A percentile compares a stretch with the other conserved stretches of the same genome.
phyloP scores from a whole-genome alignment of 2,888 invertebrate species.

The Hirtodrosophila duncani region DNA sequence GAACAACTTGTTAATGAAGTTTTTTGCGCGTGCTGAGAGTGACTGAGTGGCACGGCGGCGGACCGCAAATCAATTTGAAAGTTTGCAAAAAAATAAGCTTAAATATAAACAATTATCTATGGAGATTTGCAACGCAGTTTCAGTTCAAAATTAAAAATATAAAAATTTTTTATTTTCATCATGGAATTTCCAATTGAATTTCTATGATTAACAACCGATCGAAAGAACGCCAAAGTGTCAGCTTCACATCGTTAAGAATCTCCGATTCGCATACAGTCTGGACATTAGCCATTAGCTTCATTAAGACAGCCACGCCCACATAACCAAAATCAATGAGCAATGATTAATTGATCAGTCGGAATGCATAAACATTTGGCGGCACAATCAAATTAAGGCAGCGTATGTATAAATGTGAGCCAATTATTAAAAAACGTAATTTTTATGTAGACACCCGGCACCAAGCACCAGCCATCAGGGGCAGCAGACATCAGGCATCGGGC shows the following conservation, averaged over 20 bases:
- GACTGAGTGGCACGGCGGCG: no score
- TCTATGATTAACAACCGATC: not conserved
- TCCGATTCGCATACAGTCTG: not conserved
- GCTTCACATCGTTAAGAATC: no score
- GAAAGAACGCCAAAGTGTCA: not conserved
- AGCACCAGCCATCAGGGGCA: conserved; percentile 18
- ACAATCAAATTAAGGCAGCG: conserved; percentile 65
- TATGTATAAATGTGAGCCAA: conserved; percentile 69
- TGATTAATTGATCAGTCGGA: conserved; percentile 57
- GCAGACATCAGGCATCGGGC: not conserved
- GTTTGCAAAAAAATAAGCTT: no score
- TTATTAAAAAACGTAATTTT: conserved; percentile 64
- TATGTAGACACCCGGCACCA: conserved; percentile 47
- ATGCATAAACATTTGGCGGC: conserved; percentile 45
- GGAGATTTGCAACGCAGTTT: no score
- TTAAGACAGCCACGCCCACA: conserved; percentile 55
- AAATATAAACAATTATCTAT: no score
- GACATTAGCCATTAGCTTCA: conserved; percentile 45
- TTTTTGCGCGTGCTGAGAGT: conserved; percentile 33
- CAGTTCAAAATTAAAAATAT: no score
- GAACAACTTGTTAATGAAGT: conserved; percentile 36
- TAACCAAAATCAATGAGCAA: conserved; percentile 48
- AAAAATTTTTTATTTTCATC: no score
- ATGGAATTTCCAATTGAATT: conserved; percentile 8
- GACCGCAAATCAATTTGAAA: no score